Base-by-base conservation (phyloP, 2,113 vertebrate species). In the Brienomyrus brachyistius region DNA sequence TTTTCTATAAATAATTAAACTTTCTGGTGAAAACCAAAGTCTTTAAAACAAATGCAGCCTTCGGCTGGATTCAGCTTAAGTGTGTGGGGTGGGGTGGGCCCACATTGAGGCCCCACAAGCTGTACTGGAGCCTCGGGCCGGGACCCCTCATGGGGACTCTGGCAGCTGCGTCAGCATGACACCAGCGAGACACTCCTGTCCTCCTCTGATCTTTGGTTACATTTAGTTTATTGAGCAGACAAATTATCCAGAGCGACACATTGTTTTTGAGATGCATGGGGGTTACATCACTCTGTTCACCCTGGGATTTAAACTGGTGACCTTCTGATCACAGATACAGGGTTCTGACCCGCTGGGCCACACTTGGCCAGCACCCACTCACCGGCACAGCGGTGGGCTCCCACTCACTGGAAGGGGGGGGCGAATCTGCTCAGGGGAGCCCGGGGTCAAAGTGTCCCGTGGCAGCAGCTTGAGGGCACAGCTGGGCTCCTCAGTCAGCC, bases 401-500 rank as follows among this genome's bases (percentile, higher is more conserved):
- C 91, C 92, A 91, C 40, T 91, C 59, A 0, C 92, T 85, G 1
- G 54, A 56, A 1, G 93, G 90, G 95, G 92, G 56, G 89, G 5
- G 86, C 91, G 91, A 1, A 89, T 66, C 59, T 93, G 93, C 87
- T 94, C 91, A 0, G 96, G 96, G 1, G 96, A 96, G 0, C 94
- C 89, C 0, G 96, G 92, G 2, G 96, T 95, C n/a, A 94, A 93
- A 2, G 94, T 91, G 52, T 96, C 92, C 86, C 95, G 90, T 45
- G 95, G 51, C 82, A 90, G n/a, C 89, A 90, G 0, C 77, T 88
- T 0, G 91, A 88, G 0, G 93, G 92, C 0, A 89, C 86, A 4
- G 91, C 95, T 90, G 90, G 85, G 87, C 7, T 96, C 94, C 91
- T 98, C 97, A 50, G 95, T 95, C 35, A 96, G 94, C 88, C 98